Conservation (phyloP, 2,113 vertebrate genomes). For the Ardeotis arabs region DNA sequence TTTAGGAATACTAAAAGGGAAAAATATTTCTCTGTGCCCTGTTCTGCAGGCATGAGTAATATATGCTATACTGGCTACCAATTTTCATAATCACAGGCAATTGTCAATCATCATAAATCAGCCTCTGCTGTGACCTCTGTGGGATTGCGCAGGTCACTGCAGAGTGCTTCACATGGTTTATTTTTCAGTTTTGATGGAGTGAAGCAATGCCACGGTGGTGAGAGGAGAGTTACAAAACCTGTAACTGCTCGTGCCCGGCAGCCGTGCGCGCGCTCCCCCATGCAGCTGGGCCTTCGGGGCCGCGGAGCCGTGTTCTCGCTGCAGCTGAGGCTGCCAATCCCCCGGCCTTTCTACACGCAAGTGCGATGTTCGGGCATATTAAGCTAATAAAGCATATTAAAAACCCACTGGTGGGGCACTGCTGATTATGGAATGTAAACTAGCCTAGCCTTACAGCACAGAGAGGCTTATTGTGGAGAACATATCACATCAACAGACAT, state of each 20-base stretch:
- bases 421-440: neutral
- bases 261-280: rapidly evolving
- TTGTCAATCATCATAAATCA: constrained; percentile 14
- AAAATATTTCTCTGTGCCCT: neutral
- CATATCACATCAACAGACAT: neutral
- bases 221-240: neutral
- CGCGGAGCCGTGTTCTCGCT: neutral
- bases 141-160: neutral
- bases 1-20: constrained; percentile 15
- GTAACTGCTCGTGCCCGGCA: neutral
- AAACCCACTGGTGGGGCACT: neutral
- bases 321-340: neutral
- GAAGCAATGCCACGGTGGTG: neutral
- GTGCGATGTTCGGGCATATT: neutral
- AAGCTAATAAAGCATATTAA: neutral
- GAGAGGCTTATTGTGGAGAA: neutral
- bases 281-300: neutral
- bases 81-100: neutral
- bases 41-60: neutral
- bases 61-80: neutral
- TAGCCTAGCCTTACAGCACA: neutral
- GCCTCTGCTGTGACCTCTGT: neutral
- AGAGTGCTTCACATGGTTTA: neutral
- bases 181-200: neutral
- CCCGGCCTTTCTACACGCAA: neutral